Base-by-base conservation (phyloP, 2,888 invertebrate species). In the Aphidoletes aphidimyza region DNA sequence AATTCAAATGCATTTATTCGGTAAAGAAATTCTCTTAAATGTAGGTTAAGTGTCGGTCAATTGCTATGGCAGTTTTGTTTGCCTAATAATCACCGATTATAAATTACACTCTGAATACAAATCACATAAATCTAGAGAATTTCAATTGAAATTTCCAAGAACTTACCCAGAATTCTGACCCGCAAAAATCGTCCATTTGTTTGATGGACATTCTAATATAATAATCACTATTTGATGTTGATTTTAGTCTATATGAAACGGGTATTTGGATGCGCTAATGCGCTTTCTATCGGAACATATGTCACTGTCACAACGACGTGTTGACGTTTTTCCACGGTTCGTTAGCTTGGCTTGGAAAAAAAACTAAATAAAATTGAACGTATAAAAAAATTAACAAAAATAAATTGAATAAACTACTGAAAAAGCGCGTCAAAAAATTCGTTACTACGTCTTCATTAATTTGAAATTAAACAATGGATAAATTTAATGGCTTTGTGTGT, bases 111-210 rank as follows among this genome's bases (percentile, higher is more conserved):
- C 6, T n/a, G 22, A 54, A 54, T n/a, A 19, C 6, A 54, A 54
- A 19, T 6, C 6, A 6, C 17, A 54, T 5, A 19, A 14, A 11
- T 8, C 6, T 11, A n/a, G 54, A 54, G 17, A 54, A 54, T n/a
- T 54, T 11, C n/a, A 19, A 69, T 30, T 59, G 30, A 30, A 59
- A 22, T 14, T 54, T 54, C 11, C 6, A 47, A 49, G 0, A 83
- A 91, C 93, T 94, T 92, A 95, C 95, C 95, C 95, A 96, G 92
- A 95, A 95, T 89, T 90, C 89, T 85, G 94, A 93, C 87, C 95
- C 95, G 89, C 95, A 96, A 91, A 95, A 95, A 87, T 91, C 91
- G 90, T 95, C 94, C 92, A 95, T 93, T 87, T 92, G 90, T 89
- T 92, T 91, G 22, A 54, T 0, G 6, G 45, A 14, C 83, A 83